Evolutionary conservation across 2,113 vertebrate genomes (phyloP).

Genomic region (Saccopteryx bilineata): DNA sequence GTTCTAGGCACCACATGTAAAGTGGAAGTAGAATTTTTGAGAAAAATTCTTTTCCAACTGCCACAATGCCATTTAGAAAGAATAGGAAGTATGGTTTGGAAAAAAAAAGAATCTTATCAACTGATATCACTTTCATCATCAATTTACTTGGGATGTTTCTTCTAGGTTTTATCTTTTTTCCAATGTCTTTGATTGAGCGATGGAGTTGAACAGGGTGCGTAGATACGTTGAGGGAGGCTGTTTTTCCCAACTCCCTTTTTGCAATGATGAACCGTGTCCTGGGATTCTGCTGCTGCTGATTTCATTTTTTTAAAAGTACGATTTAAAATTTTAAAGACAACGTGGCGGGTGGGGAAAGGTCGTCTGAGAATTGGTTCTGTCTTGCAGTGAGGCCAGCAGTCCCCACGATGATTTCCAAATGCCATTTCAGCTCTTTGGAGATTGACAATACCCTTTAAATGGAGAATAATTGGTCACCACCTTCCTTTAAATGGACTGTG

Average conservation of each 20-base stretch:
- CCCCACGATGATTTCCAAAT: constrained; percentile 78
- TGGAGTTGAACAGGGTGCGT: not conserved
- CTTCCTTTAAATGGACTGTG: constrained; percentile 81
- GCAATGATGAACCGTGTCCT: constrained; percentile 25
- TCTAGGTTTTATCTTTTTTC: not conserved
- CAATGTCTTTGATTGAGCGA: constrained; percentile 12
- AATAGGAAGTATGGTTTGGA: constrained; percentile 19
- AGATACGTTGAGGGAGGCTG: not conserved
- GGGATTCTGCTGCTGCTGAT: constrained; percentile 12
- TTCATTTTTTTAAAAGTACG: constrained; percentile 77
- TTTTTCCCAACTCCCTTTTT: constrained; percentile 49
- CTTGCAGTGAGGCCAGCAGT: constrained; percentile 68
- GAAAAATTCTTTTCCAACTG: not conserved
- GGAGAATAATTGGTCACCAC: constrained; percentile 83
- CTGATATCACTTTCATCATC: not conserved
- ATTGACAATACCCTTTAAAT: constrained; percentile 81
- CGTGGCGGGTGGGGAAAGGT: constrained; percentile 60
- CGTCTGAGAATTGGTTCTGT: constrained; percentile 74
- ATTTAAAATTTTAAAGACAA: constrained; percentile 81
- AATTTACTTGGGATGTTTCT: not conserved
- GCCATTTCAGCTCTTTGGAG: constrained; percentile 83
- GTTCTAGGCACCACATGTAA: not conserved
- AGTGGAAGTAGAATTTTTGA: not conserved
- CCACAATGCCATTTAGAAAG: not conserved
- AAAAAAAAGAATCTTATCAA: constrained; percentile 16